Evolutionary conservation across 35 echinoderm and acorn worm genomes (phyloP).

Genomic region (Stichopus chloronotus): DNA sequence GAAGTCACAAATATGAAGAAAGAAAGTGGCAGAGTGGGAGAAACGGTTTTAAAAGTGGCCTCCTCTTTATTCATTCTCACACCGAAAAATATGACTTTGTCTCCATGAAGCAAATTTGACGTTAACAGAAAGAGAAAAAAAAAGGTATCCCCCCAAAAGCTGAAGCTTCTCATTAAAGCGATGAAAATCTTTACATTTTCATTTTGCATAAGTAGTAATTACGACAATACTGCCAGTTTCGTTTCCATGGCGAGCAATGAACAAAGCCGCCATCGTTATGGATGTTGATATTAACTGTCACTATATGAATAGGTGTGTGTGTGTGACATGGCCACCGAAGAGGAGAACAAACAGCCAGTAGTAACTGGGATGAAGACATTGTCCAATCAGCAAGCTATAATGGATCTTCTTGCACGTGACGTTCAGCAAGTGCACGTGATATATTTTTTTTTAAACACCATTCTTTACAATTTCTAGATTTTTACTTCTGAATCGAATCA

Average conservation of each 20-base stretch:
- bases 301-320: neutral
- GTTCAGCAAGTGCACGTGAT: too few relatives aligned
- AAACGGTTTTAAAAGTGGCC: neutral
- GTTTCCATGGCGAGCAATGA: slow-evolving; percentile 16
- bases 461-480: too few relatives aligned
- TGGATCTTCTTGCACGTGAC: too few relatives aligned
- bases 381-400: too few relatives aligned
- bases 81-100: neutral
- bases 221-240: neutral
- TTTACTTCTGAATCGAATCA: too few relatives aligned
- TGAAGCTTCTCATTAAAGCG: slow-evolving; percentile 32
- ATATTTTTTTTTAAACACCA: too few relatives aligned
- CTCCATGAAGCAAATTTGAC: slow-evolving; percentile 30
- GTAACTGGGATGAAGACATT: too few relatives aligned
- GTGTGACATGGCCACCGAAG: neutral
- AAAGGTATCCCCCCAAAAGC: neutral
- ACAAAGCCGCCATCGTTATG: neutral
- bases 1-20: neutral
- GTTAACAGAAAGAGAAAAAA: neutral
- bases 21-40: neutral
- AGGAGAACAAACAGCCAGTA: neutral
- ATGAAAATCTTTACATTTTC: neutral
- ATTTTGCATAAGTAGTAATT: slow-evolving; percentile 1
- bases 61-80: neutral
- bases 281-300: neutral